Evolutionary conservation across 2,888 invertebrate species (phyloP).

Genomic region (Trissolcus japonicus): DNA sequence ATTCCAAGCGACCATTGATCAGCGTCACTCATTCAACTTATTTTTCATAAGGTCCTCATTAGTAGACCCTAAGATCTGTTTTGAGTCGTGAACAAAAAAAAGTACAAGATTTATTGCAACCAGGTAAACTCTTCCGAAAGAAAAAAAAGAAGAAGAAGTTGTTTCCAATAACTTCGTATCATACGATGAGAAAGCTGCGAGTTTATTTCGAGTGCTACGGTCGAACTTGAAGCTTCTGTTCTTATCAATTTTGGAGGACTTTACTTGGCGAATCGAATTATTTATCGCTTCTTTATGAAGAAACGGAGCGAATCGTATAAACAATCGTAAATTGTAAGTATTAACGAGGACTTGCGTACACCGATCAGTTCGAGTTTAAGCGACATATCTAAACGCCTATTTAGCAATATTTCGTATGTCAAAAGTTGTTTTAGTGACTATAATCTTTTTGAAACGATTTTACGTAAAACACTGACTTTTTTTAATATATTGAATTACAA

Average conservation of each 20-base stretch:
- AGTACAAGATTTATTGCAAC: slow-evolving; percentile 23
- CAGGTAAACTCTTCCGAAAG: too few relatives aligned
- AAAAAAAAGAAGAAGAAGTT: too few relatives aligned
- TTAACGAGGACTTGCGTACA: slow-evolving; percentile 19
- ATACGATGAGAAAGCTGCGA: too few relatives aligned
- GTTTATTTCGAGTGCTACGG: too few relatives aligned
- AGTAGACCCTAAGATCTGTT: slow-evolving; percentile 19
- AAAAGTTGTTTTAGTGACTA: slow-evolving; percentile 51
- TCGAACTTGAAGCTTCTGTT: background rate
- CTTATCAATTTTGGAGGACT: too few relatives aligned
- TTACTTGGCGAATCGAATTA: background rate
- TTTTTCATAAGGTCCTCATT: slow-evolving; percentile 18
- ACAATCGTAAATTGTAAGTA: slow-evolving; percentile 27
- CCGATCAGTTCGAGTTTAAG: slow-evolving; percentile 37
- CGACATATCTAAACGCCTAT: slow-evolving; percentile 52
- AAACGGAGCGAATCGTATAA: slow-evolving; percentile 14
- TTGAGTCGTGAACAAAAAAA: slow-evolving; percentile 12
- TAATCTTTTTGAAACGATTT: slow-evolving; percentile 60
- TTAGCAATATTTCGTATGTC: slow-evolving; percentile 57
- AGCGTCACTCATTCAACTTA: slow-evolving; percentile 24
- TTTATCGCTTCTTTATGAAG: slow-evolving; percentile 18
- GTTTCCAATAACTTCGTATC: too few relatives aligned
- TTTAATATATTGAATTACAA: slow-evolving; percentile 56
- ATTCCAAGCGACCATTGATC: slow-evolving; percentile 33
- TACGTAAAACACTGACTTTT: slow-evolving; percentile 57